Evolutionary conservation across 2,113 vertebrate species (phyloP).

Genomic region (Microtus pennsylvanicus): DNA sequence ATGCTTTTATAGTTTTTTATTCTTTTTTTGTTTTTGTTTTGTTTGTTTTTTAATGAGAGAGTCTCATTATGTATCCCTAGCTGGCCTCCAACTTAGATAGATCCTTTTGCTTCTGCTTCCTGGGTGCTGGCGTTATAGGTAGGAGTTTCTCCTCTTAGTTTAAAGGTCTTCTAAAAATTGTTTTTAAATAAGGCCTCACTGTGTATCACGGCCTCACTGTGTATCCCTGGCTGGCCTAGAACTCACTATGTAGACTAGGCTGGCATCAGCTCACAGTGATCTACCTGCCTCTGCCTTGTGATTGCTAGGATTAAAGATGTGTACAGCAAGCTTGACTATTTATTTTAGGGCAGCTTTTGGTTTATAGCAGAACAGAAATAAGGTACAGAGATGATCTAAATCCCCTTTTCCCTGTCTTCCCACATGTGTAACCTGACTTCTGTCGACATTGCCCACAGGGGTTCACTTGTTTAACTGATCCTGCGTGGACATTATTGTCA

Average conservation of each 20-base stretch:
- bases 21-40: neutral
- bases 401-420: rapidly evolving
- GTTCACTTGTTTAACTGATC: neutral
- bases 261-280: neutral
- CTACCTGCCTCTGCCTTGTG: neutral
- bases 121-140: neutral
- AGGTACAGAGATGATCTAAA: no score
- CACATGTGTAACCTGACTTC: no score
- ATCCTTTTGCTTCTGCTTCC: neutral
- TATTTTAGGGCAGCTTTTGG: neutral
- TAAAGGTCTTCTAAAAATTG: neutral
- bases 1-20: neutral
- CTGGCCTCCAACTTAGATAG: neutral
- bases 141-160: neutral
- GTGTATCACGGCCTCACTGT: neutral
- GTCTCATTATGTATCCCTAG: neutral
- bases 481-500: neutral
- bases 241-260: neutral
- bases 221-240: neutral
- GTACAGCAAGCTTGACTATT: neutral
- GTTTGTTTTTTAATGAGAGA: no score
- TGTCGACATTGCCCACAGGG: neutral
- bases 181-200: neutral
- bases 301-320: neutral
- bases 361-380: neutral